Evolutionary conservation across 2,888 invertebrate species (phyloP), one percentile per base, ranked within the genome.

Genomic region (Steinernema scapterisci): DNA sequence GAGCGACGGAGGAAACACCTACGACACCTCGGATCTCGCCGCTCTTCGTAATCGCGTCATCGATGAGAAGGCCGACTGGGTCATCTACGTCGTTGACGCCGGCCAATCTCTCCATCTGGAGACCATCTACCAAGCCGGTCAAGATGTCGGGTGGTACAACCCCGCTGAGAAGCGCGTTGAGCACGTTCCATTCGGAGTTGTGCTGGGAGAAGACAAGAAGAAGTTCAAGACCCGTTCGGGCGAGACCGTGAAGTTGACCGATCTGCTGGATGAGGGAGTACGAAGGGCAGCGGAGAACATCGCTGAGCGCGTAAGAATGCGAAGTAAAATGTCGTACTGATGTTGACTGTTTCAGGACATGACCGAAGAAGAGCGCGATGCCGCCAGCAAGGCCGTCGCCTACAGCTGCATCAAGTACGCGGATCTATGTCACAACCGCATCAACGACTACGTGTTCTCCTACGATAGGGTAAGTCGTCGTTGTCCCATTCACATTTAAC

Each of bases 361-460:
- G 80, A 80, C 76, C 0, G 73, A 74, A 13, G 81, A 81, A 16
- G 84, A 87, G 73, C 46, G 86, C 74, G 54, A 63, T 1, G 81
- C 80, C 1, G 85, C 86, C 2, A 70, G 81, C 21, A 85, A 94
- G 89, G 92, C 96, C 0, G 92, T 99, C 0, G 97, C 97, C 0
- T 97, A 95, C 88, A 96, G 97, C 3, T 99, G 99, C 88, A 95
- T 99, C 75, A 99, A 97, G 88, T 99, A 99, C 89, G 93, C 97
- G 3, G 99, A 99, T 90, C 91, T 99, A 70, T 93, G 93, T 16
- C 95, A 97, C 86, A 95, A 95, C 88, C 91, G 96, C 77, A 92
- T 92, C 88, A 51, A 81, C 75, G 97, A 97, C 87, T 99, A 99
- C 88, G 92, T 97, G 0, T 99, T 99, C 89, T 97, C 96, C 0